Evolutionary conservation across 1,140 invertebrate genomes (phyloP).

Genomic region (Cotesia chilonis): DNA sequence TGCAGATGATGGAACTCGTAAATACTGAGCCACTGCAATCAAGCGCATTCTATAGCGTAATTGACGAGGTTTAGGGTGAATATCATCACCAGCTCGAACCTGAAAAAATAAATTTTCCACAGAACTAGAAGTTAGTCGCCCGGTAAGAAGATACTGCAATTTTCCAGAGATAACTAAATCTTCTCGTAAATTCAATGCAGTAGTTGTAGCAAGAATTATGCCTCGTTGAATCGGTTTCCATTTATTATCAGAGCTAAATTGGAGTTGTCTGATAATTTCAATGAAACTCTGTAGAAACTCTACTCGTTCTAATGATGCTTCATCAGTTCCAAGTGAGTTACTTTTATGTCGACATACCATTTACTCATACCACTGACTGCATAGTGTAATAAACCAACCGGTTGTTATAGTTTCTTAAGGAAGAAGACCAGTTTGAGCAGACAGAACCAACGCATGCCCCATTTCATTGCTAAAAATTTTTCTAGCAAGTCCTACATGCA

Average conservation of each 20-base stretch:
- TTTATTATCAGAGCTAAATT: neutral
- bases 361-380: too few species aligned
- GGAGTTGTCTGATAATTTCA: too few species aligned
- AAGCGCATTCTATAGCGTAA: conserved; percentile 20
- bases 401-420: too few species aligned
- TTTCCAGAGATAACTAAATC: neutral
- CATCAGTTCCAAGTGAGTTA: too few species aligned
- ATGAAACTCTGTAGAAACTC: too few species aligned
- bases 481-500: too few species aligned
- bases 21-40: conserved; percentile 10
- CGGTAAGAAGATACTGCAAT: conserved; percentile 18
- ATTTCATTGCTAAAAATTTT: too few species aligned
- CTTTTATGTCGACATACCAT: too few species aligned
- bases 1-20: conserved; percentile 3
- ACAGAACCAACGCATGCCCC: too few species aligned
- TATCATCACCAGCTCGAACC: conserved; percentile 21
- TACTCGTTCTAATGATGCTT: too few species aligned
- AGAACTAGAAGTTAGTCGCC: conserved; percentile 18
- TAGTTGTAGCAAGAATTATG: conserved; percentile 9
- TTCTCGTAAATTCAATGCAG: conserved; percentile 5
- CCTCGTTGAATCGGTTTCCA: conserved; percentile 21
- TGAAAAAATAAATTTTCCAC: conserved; percentile 24
- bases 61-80: conserved; percentile 25
- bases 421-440: too few species aligned
- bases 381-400: too few species aligned